Evolutionary conservation across 2,888 invertebrate species (phyloP), one percentile per base, ranked within the genome.

Genomic region (Sycophila texana): DNA sequence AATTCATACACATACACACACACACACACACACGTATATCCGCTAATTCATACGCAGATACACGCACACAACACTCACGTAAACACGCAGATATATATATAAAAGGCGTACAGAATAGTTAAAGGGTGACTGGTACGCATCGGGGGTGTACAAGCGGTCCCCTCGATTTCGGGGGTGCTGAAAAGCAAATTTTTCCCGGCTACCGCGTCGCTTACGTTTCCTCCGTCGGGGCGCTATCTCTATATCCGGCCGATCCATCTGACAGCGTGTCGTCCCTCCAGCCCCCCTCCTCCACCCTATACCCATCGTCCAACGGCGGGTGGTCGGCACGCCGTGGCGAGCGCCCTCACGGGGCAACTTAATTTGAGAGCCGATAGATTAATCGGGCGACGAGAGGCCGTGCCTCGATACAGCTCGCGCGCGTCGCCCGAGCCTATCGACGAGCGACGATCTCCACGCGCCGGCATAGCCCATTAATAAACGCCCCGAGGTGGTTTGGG

Each of bases 291-390:
- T 55, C 18, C 5, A 5, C 39, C 14, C 70, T n/a, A n/a, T n/a
- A n/a, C n/a, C n/a, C n/a, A n/a, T 18, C 57, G 30, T 7, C 0
- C 20, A 65, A 0, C 39, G 39, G 39, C 39, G 39, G 39, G 39
- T 10, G 39, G 39, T 39, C 39, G 39, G 39, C 39, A 39, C 39
- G 22, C 58, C n/a, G 58, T 49, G 26, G 53, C 20, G n/a, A 14
- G 7, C 14, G 39, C 18, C 22, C 22, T 16, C 49, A 39, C 4
- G 55, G 47, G 68, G 61, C 4, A 49, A 80, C 76, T 80, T 80
- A 61, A 80, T 80, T 80, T 39, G 60, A 72, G 74, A 74, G 70
- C 73, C 70, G 70, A 80, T 70, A 70, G 65, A 77, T 77, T 80
- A 77, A 77, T 80, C 77, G 67, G 70, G 26, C 63, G 65, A 49